phyloP scores from a whole-genome alignment of 2,888 invertebrate species.

The Lysandra bellargus region DNA sequence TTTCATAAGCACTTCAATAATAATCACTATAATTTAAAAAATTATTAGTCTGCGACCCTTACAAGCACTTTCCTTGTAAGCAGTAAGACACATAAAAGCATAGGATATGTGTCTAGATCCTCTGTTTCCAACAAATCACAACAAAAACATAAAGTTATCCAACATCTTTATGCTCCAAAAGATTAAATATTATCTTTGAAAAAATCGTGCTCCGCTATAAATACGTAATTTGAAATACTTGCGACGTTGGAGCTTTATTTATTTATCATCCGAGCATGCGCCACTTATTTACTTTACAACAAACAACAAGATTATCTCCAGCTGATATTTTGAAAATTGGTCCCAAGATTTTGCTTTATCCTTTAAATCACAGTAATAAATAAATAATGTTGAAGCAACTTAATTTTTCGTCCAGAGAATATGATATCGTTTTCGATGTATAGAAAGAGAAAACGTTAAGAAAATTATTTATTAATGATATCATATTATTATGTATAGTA shows the following conservation, averaged over 20 bases:
- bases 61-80: no score
- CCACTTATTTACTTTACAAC: constrained; percentile 19
- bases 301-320: constrained; percentile 19
- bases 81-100: neutral
- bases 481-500: no score
- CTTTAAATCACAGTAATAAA: neutral
- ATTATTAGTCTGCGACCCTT: no score
- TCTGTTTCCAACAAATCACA: neutral
- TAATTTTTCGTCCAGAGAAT: neutral
- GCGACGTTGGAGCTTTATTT: constrained; percentile 1
- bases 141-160: constrained; percentile 3
- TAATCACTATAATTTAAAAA: no score
- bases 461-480: neutral
- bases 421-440: neutral
- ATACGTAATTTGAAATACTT: constrained; percentile 57
- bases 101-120: neutral
- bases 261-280: constrained; percentile 14
- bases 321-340: neutral
- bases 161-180: constrained; percentile 25
- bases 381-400: neutral
- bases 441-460: neutral
- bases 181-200: constrained; percentile 54
- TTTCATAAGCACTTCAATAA: no score
- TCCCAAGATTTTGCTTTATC: neutral
- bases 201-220: constrained; percentile 61